phyloP scores from a whole-genome alignment of 2,888 invertebrate genomes.

The Deilephila porcellus region DNA sequence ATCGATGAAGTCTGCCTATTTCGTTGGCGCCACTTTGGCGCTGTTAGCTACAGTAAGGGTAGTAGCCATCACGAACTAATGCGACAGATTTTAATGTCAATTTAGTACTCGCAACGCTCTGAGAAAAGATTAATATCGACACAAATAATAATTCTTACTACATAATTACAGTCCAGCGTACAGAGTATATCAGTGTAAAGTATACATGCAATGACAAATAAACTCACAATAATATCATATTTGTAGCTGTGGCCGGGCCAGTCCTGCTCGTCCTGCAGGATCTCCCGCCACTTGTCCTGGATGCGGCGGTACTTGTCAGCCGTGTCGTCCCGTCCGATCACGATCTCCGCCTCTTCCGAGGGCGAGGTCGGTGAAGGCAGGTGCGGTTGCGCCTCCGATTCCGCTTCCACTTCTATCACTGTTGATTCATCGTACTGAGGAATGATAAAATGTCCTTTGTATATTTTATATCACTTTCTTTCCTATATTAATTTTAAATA shows the following conservation, averaged over 20 bases:
- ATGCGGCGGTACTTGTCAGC: slow-evolving; percentile 87
- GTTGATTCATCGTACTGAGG: slow-evolving; percentile 87
- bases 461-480: neutral
- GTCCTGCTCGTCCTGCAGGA: slow-evolving; percentile 84
- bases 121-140: too few species aligned
- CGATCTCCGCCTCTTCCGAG: slow-evolving; percentile 86
- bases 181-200: too few species aligned
- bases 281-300: slow-evolving; percentile 90
- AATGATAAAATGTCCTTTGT: slow-evolving; percentile 33
- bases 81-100: too few species aligned
- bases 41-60: too few species aligned
- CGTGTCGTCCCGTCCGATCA: slow-evolving; percentile 81
- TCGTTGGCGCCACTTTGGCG: too few species aligned
- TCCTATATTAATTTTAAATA: too few species aligned
- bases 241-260: slow-evolving; percentile 82
- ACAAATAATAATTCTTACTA: too few species aligned
- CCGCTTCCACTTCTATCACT: slow-evolving; percentile 88
- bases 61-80: too few species aligned
- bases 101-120: too few species aligned
- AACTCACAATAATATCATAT: slow-evolving; percentile 90
- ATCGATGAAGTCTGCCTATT: too few species aligned
- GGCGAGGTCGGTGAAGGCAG: slow-evolving; percentile 79
- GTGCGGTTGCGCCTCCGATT: slow-evolving; percentile 85
- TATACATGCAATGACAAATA: neutral
- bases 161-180: too few species aligned